Base-by-base conservation (phyloP, 2,797 vertebrate genomes). In the Malacoraja senta region DNA sequence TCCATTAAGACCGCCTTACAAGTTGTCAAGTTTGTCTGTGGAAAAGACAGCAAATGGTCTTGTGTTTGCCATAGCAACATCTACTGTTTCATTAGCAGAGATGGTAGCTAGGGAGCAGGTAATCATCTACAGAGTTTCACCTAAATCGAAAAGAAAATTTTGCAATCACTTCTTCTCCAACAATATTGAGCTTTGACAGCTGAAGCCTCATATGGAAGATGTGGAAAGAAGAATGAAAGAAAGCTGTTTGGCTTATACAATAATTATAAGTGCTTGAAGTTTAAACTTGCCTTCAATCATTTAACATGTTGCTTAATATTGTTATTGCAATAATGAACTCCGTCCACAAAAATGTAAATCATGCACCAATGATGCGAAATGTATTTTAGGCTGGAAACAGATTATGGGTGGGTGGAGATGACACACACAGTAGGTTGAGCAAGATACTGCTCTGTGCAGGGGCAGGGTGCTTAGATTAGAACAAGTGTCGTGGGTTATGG, bases 161-260 rank as follows among this genome's bases (percentile, higher is more conserved):
- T 88, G 84, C 61, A 65, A 88, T 88, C 84, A 88, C 35, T 88
- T 88, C 84, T 32, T 88, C 63, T 68, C 19, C 84, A 88, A 88
- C 58, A 68, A 88, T 35, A 68, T 68, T 8, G 8, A 68, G 84
- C n/a, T 32, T 88, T 88, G 84, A 68, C 61, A 68, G 84, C 19
- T 88, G 63, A 88, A 35, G n/a, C 8, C 68, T 68, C 63, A 68
- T 17, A 35, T 21, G 65, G 84, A 88, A 88, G 84, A 21, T 68
- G 38, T 19, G 3, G n/a, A 68, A 68, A 35, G 8, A 9, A 35
- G 19, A 35, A 68, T 88, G n/a, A 88, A 68, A 88, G n/a, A 68
- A 88, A 88, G 58, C n/a, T 8, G 24, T 63, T 58, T n/a, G 29
- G 12, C 35, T 78, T 78, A 78, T 78, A 17, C 13, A 78, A 78